Evolutionary conservation across 2,888 invertebrate species (phyloP).

Genomic region (Andrena bucephala): DNA sequence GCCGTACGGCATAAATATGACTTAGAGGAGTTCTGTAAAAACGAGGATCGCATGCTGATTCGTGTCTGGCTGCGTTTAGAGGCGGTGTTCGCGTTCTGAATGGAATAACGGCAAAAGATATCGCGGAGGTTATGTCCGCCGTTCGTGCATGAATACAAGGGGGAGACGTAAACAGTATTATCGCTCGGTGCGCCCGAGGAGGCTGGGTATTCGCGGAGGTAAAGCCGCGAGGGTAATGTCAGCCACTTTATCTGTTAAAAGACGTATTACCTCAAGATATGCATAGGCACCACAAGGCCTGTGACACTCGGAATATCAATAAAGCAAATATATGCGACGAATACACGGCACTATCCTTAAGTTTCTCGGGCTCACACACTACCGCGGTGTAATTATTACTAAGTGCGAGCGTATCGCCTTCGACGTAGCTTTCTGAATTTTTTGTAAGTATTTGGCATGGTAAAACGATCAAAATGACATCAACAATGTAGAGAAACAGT

Average conservation of each 20-base stretch:
- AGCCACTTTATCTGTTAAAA: slow-evolving; percentile 32
- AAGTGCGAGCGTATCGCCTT: slow-evolving; percentile 70
- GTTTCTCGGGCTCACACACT: slow-evolving; percentile 68
- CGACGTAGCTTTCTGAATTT: slow-evolving; percentile 70
- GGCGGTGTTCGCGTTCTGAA: neutral
- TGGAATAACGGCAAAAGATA: slow-evolving; percentile 31
- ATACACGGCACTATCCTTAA: slow-evolving; percentile 73
- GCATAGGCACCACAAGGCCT: slow-evolving; percentile 83
- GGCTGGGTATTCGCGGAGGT: slow-evolving; percentile 16
- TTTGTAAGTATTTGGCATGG: slow-evolving; percentile 74
- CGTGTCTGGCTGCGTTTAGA: neutral
- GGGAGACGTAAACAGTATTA: slow-evolving; percentile 73
- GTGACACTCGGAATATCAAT: slow-evolving; percentile 83
- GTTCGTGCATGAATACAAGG: slow-evolving; percentile 63
- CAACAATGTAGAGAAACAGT: slow-evolving; percentile 64
- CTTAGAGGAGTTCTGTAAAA: slow-evolving; percentile 26
- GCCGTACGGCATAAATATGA: slow-evolving; percentile 16
- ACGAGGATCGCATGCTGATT: slow-evolving; percentile 2
- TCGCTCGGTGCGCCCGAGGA: slow-evolving; percentile 16
- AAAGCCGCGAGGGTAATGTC: neutral
- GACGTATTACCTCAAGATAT: slow-evolving; percentile 80
- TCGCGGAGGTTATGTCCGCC: slow-evolving; percentile 73
- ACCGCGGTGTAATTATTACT: slow-evolving; percentile 66
- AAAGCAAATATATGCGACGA: slow-evolving; percentile 80
- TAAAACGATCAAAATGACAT: slow-evolving; percentile 64